Conservation (phyloP, 2,888 invertebrate genomes). For the Leucoptera coffeella region DNA sequence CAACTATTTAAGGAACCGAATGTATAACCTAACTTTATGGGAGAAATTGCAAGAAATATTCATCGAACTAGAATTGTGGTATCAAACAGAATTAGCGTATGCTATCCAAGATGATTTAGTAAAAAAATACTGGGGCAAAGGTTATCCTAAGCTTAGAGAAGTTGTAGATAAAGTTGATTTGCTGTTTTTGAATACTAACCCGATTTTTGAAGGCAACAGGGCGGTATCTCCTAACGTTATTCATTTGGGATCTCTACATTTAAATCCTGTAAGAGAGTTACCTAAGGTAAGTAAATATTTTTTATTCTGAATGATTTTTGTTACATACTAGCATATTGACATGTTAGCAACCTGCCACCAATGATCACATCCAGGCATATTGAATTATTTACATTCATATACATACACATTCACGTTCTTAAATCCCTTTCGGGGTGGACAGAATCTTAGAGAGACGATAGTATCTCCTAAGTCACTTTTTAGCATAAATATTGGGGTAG, state of each 20-base stretch:
- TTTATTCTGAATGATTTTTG: too few species aligned
- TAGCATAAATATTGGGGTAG: too few species aligned
- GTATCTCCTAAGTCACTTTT: too few species aligned
- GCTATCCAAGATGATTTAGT: constrained; percentile 9
- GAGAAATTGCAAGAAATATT: constrained; percentile 9
- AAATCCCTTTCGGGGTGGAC: too few species aligned
- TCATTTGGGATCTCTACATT: constrained; percentile 1
- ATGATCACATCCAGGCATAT: too few species aligned
- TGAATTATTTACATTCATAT: too few species aligned
- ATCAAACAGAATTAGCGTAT: constrained; percentile 1
- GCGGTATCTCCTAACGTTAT: constrained; percentile 1
- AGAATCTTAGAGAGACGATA: too few species aligned
- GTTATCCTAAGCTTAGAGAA: too few species aligned
- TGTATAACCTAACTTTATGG: constrained; percentile 7
- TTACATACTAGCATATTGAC: too few species aligned
- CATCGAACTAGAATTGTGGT: neutral
- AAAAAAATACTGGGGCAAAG: constrained; percentile 10
- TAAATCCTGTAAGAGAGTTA: neutral
- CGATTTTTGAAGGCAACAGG: neutral
- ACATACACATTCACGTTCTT: too few species aligned
- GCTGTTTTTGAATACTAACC: constrained; percentile 1
- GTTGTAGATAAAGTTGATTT: neutral
- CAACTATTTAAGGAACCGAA: constrained; percentile 8
- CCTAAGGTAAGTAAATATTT: too few species aligned
- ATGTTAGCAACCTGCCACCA: too few species aligned